A percentile compares a stretch with the other conserved stretches of the same genome.
These are phyloP conservation scores for Euphysa ruthae DNA, from an alignment of 30 jellyfish, hydroid and myxozoan genomes.

Conservation along the genomic window DNA sequence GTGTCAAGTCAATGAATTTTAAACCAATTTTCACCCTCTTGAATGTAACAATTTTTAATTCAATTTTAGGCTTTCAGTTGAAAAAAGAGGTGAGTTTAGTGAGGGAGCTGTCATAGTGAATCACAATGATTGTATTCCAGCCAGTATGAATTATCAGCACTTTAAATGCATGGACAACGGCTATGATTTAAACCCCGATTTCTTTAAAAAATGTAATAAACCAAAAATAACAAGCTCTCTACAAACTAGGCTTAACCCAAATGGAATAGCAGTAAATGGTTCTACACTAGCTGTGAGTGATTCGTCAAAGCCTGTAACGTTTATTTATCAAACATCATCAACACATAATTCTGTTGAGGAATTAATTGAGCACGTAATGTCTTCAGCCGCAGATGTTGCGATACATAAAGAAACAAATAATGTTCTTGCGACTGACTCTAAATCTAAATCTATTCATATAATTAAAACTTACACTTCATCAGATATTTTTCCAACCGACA, in stretches of 20 bases:
- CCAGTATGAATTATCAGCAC: not conserved
- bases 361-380: not conserved
- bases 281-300: not conserved
- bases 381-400: not conserved
- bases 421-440: not conserved
- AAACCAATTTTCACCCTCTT: too few species aligned
- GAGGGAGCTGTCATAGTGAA: not conserved
- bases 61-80: too few species aligned
- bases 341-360: not conserved
- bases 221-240: not conserved
- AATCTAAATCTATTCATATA: not conserved
- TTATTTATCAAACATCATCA: not conserved
- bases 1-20: too few species aligned
- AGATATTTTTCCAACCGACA: not conserved
- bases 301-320: not conserved
- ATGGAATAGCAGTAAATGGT: not conserved
- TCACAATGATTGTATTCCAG: not conserved
- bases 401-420: not conserved
- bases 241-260: not conserved
- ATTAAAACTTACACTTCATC: not conserved
- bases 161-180: not conserved
- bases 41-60: too few species aligned
- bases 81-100: too few species aligned
- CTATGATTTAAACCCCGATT: not conserved
- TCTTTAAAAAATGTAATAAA: not conserved